phyloP scores from a whole-genome alignment of 35 echinoderm and acorn worm genomes.

The Hemicentrotus pulcherrimus region DNA sequence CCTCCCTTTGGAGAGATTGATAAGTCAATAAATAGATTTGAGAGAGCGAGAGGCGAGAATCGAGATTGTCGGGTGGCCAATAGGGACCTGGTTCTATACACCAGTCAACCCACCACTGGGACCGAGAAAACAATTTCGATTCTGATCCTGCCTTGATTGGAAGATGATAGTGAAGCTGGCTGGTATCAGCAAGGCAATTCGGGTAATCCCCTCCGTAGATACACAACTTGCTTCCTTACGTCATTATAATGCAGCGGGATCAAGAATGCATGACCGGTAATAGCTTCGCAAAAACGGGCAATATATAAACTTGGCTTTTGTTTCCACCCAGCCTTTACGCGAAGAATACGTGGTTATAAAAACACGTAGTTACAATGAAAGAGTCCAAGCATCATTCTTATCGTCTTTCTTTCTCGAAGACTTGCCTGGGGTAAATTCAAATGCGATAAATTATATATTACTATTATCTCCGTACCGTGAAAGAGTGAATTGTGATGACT shows the following conservation, averaged over 20 bases:
- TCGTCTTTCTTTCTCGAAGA: too few species aligned
- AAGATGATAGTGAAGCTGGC: not conserved
- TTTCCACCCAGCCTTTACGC: not conserved
- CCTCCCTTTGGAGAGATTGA: not conserved
- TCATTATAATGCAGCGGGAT: not conserved
- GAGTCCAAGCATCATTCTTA: not conserved
- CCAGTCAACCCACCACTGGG: not conserved
- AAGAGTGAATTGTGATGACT: not conserved
- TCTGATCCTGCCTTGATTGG: not conserved
- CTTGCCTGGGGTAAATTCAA: too few species aligned
- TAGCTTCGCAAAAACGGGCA: not conserved
- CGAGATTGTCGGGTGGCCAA: not conserved
- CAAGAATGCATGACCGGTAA: conserved; percentile 9
- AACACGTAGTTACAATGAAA: not conserved
- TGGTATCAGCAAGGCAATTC: not conserved
- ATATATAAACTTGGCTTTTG: not conserved
- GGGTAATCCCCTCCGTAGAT: not conserved
- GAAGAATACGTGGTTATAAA: not conserved
- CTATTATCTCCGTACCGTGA: not conserved
- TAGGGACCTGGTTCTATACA: not conserved
- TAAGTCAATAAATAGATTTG: not conserved
- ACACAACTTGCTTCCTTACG: conserved; percentile 10
- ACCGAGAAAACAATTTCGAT: not conserved
- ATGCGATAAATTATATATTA: too few species aligned
- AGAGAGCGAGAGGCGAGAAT: not conserved